A percentile compares a stretch with the other conserved stretches of the same genome.
Conservation (phyloP, 2,888 invertebrate species). For the Zygothrica quintamaculata region DNA sequence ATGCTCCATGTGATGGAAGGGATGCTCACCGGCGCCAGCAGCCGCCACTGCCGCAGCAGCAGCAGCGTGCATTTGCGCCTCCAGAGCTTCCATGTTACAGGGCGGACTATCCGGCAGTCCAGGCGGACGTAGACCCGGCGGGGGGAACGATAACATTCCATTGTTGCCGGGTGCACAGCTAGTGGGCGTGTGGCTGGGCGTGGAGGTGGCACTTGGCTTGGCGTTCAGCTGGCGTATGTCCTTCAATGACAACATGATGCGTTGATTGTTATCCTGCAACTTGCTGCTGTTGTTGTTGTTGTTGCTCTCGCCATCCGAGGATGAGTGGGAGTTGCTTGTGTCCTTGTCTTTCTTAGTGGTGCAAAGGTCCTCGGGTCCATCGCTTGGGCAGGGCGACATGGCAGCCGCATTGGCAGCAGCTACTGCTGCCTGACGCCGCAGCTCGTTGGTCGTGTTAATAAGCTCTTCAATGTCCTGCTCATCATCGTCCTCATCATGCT, state of each 20-base stretch:
- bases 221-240: slow-evolving; percentile 84
- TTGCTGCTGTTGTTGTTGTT: slow-evolving; percentile 81
- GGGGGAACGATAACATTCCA: slow-evolving; percentile 72
- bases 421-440: slow-evolving; percentile 76
- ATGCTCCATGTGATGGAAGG: slow-evolving; percentile 84
- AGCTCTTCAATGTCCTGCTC: slow-evolving; percentile 83
- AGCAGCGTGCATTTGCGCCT: slow-evolving; percentile 83
- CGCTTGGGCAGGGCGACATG: slow-evolving; percentile 73
- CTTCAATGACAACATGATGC: slow-evolving; percentile 84
- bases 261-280: slow-evolving; percentile 83
- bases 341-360: slow-evolving; percentile 81
- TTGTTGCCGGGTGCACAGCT: slow-evolving; percentile 55
- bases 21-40: slow-evolving; percentile 80
- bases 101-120: slow-evolving; percentile 74
- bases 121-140: slow-evolving; percentile 74
- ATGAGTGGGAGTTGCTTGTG: slow-evolving; percentile 22
- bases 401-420: slow-evolving; percentile 75
- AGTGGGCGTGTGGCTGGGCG: slow-evolving; percentile 67
- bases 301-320: slow-evolving; percentile 67
- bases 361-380: slow-evolving; percentile 84
- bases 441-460: slow-evolving; percentile 78
- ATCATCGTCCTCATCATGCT: slow-evolving; percentile 59
- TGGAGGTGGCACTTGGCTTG: slow-evolving; percentile 79
- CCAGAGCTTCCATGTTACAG: slow-evolving; percentile 82
- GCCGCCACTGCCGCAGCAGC: slow-evolving; percentile 81